These are phyloP conservation scores for Catostomus latipinnis DNA, from an alignment of 2,797 vertebrate genomes.

Conservation along the genomic window DNA sequence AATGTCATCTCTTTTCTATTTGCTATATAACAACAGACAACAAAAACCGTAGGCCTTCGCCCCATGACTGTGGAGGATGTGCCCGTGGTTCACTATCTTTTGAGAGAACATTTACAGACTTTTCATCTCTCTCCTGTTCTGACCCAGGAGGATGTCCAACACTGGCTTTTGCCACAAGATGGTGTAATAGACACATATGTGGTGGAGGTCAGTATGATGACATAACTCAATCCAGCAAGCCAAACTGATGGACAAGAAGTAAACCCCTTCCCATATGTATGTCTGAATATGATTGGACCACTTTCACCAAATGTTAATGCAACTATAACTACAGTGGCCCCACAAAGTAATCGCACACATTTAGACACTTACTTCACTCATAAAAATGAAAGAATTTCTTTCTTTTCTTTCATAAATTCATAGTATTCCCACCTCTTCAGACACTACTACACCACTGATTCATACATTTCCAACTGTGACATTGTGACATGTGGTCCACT, in stretches of 20 bases:
- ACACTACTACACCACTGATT: no score
- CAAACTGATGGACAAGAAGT: neutral
- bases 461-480: no score
- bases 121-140: slow-evolving; percentile 84
- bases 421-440: no score
- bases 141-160: slow-evolving; percentile 85
- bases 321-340: no score
- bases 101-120: slow-evolving; percentile 80
- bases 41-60: slow-evolving; percentile 85
- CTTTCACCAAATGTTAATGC: no score
- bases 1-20: neutral
- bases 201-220: slow-evolving; percentile 82
- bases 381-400: no score
- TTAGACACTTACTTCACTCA: no score
- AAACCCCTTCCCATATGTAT: no score
- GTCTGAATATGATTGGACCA: no score
- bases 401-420: no score
- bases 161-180: slow-evolving; percentile 91
- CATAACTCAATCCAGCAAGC: neutral
- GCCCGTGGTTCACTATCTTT: slow-evolving; percentile 77
- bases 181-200: slow-evolving; percentile 91
- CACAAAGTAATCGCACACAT: no score
- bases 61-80: slow-evolving; percentile 86
- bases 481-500: no score
- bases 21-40: slow-evolving; percentile 70